Evolutionary conservation across 2,888 invertebrate genomes (phyloP), one percentile per base, ranked within the genome.

Genomic region (Physocephala rufipes): DNA sequence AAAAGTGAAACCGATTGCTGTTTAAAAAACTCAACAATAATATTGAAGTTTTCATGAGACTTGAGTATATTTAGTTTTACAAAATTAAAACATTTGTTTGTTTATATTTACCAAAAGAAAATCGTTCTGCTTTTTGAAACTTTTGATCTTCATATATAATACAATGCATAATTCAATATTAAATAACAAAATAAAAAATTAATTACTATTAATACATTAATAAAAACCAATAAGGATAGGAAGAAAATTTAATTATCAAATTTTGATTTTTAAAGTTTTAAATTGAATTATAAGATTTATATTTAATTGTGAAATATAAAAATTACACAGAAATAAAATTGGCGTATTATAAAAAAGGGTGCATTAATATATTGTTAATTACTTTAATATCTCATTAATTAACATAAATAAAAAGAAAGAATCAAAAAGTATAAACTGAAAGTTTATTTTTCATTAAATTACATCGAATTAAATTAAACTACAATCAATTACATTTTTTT

Each of bases 151-250:
- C n/a, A n/a, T n/a, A n/a, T n/a, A n/a, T n/a, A 51, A 64, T 28
- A 53, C 21, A 30, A 62, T 19, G 30, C 15, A 45, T n/a, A 51
- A 51, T 12, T 47, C 53, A 19, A 51, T 53, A 64, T 51, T 43
- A 36, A 47, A 64, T 55, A 67, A 62, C 64, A 62, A 71, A 67
- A 68, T n/a, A n/a, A n/a, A n/a, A n/a, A n/a, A n/a, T n/a, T n/a
- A n/a, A n/a, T n/a, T n/a, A n/a, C n/a, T n/a, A n/a, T n/a, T n/a
- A n/a, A n/a, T n/a, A n/a, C n/a, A n/a, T n/a, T n/a, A n/a, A n/a
- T n/a, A n/a, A n/a, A n/a, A n/a, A n/a, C n/a, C n/a, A n/a, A n/a
- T n/a, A n/a, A n/a, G n/a, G n/a, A n/a, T n/a, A n/a, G n/a, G n/a
- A n/a, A n/a, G n/a, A n/a, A n/a, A n/a, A n/a, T n/a, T n/a, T n/a